Evolutionary conservation across 2,888 invertebrate species (phyloP), one percentile per base, ranked within the genome.

Genomic region (Lithophane socia): DNA sequence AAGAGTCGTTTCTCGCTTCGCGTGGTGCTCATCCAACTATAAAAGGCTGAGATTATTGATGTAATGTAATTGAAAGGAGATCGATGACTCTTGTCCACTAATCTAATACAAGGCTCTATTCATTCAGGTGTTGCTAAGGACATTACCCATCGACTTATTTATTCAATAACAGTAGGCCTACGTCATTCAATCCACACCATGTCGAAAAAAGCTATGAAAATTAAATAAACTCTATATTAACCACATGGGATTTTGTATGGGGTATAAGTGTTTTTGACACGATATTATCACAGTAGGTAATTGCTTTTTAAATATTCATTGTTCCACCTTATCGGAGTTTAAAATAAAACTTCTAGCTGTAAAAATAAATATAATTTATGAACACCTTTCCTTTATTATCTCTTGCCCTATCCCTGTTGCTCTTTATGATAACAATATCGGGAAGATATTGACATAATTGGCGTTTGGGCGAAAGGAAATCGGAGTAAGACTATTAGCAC

Each of bases 11-110:
- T 81, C 74, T 76, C 86, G 81, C 75, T 85, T 69, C 66, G 58
- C 24, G 44, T 79, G 72, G 60, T 72, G 66, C 79, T 85, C 68
- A 56, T n/a, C 71, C 73, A 79, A 73, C 82, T 75, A 85, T 81
- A 75, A 79, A 77, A 66, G 73, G 52, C 70, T 76, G 47, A 77
- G 83, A 87, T 84, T 84, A 86, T 85, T 84, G 80, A 76, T 67
- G 66, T 82, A 71, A 82, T 69, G 66, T 87, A 73, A 86, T 84
- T 80, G 78, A 75, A 83, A 72, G 47, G 63, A 75, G 67, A 84
- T 83, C 76, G 61, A 85, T 52, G 24, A 54, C 42, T 70, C 70
- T 58, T 65, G 29, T 64, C 60, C 24, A 64, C 37, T 68, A 63
- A 65, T 70, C 65, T 76, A 75, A 58, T 74, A 73, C n/a, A 64